Percentiles rank a stretch among this genome's conserved stretches.
These are phyloP conservation scores for Lates japonicus DNA, from an alignment of 2,797 vertebrate species.

Conservation along the genomic window DNA sequence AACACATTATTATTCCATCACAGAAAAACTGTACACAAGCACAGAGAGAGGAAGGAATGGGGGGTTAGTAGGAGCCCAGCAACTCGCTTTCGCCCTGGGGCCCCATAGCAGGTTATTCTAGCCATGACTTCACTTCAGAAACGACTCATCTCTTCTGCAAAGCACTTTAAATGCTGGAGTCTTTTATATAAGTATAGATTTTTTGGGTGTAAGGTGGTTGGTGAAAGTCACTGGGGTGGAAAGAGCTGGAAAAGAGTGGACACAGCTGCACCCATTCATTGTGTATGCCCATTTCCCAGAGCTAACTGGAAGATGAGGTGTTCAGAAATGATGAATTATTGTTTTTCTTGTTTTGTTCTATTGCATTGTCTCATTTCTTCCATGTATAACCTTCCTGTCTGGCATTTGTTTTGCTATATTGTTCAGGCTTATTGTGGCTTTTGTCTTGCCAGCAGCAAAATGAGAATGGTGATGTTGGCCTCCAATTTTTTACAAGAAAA, in stretches of 20 bases:
- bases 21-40: not conserved
- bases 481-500: too few relatives aligned
- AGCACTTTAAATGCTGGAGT: not conserved
- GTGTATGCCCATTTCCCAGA: not conserved
- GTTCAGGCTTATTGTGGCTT: not conserved
- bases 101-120: not conserved
- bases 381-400: not conserved
- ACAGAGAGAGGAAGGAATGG: not conserved
- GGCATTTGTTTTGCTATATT: not conserved
- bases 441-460: not conserved
- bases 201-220: not conserved
- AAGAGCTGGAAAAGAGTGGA: not conserved
- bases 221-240: not conserved
- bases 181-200: not conserved
- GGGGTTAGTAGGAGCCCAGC: not conserved
- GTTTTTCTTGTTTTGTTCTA: not conserved
- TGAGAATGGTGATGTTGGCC: not conserved
- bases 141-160: not conserved
- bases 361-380: not conserved
- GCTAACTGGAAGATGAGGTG: not conserved
- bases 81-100: not conserved
- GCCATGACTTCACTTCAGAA: not conserved
- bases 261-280: not conserved
- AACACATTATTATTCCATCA: not conserved
- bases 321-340: not conserved